A percentile compares a stretch with the other conserved stretches of the same genome.
Evolutionary conservation across 1,140 invertebrate genomes (phyloP).

Genomic region (Drosophila tropicalis): DNA sequence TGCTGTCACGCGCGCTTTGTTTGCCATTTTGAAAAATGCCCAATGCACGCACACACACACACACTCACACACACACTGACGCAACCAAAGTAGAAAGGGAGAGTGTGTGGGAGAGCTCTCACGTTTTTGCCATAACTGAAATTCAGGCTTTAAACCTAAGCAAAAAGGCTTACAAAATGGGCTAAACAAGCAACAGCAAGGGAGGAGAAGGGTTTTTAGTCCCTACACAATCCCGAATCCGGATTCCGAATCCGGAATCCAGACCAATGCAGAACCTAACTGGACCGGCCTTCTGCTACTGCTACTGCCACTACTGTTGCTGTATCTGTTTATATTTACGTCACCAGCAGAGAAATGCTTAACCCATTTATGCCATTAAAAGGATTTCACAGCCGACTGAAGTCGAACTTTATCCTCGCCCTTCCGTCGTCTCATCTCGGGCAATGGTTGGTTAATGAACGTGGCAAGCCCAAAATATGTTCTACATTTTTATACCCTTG

Average conservation of each 20-base stretch:
- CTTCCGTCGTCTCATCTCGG: too few relatives aligned
- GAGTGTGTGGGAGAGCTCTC: conserved; percentile 9
- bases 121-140: conserved; percentile 51
- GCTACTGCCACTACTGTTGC: conserved; percentile 13
- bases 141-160: conserved; percentile 46
- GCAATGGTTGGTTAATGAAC: conserved; percentile 47
- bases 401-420: background rate
- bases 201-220: background rate
- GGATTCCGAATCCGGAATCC: background rate
- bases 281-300: background rate
- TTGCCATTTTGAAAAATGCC: conserved; percentile 62
- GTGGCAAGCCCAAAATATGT: conserved; percentile 34
- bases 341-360: conserved; percentile 54
- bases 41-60: conserved; percentile 32
- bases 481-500: conserved; percentile 1
- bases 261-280: background rate
- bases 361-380: conserved; percentile 63
- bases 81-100: conserved; percentile 1
- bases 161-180: conserved; percentile 20
- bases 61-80: conserved; percentile 25
- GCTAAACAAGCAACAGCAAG: conserved; percentile 21
- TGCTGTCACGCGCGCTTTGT: conserved; percentile 59
- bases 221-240: background rate
- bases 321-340: conserved; percentile 49
- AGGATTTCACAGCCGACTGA: conserved; percentile 54